phyloP scores from a whole-genome alignment of 1,140 invertebrate genomes.

The Aradophagus sp. region DNA sequence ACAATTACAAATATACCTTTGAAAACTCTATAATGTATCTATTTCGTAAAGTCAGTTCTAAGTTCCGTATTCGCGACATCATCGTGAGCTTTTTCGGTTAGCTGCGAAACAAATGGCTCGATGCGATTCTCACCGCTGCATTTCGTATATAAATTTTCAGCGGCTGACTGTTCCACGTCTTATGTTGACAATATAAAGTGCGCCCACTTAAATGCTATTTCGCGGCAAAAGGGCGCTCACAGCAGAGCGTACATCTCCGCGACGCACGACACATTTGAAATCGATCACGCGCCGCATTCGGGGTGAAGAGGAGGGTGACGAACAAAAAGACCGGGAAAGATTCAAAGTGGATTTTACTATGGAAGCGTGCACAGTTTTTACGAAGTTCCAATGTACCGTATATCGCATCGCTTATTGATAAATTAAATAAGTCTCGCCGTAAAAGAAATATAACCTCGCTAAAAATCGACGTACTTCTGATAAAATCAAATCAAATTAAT shows the following conservation, averaged over 20 bases:
- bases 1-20: no score
- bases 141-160: slow-evolving; percentile 32
- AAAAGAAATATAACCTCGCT: slow-evolving; percentile 20
- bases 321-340: no score
- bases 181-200: slow-evolving; percentile 46
- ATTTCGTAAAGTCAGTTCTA: no score
- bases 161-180: slow-evolving; percentile 18
- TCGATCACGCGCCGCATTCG: slow-evolving; percentile 44
- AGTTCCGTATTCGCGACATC: no score
- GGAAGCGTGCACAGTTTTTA: slow-evolving; percentile 29
- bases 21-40: no score
- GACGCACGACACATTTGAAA: slow-evolving; percentile 47
- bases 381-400: slow-evolving; percentile 42
- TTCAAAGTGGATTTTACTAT: slow-evolving; percentile 43
- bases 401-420: slow-evolving; percentile 41
- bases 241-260: slow-evolving; percentile 29
- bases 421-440: slow-evolving; percentile 32
- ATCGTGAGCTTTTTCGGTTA: no score
- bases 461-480: slow-evolving; percentile 18
- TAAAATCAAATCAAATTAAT: slow-evolving; percentile 20
- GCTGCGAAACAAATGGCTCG: slow-evolving; percentile 15
- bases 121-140: slow-evolving; percentile 8
- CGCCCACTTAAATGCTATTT: slow-evolving; percentile 50
- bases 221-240: slow-evolving; percentile 18
- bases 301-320: no score